Evolutionary conservation across 2,797 vertebrate genomes (phyloP).

Genomic region (Hydrolagus colliei): DNA sequence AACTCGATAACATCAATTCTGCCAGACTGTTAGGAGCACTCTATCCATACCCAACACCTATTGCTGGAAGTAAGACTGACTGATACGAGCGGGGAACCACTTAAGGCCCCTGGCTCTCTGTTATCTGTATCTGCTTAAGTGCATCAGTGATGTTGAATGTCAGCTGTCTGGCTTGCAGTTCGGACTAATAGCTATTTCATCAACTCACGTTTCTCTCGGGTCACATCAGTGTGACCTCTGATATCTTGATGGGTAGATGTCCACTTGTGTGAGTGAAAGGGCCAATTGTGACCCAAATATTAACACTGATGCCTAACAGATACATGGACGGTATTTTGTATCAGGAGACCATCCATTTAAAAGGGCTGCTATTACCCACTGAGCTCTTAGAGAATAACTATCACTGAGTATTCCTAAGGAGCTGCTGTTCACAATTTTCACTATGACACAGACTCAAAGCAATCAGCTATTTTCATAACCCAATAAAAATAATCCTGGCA

Average conservation of each 20-base stretch:
- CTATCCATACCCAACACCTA: not conserved
- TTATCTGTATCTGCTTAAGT: conserved; percentile 4
- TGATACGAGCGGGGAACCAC: not conserved
- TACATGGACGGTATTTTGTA: not conserved
- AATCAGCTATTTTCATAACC: too few species aligned
- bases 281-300: not conserved
- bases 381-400: too few species aligned
- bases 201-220: conserved; percentile 1
- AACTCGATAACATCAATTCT: not conserved
- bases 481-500: too few species aligned
- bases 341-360: conserved; percentile 1
- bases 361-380: not conserved
- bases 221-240: not conserved
- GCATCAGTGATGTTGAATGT: not conserved
- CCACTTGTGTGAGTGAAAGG: not conserved
- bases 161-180: not conserved
- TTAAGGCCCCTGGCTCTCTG: not conserved
- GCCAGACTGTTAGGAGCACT: not conserved
- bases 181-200: conserved; percentile 1
- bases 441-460: too few species aligned
- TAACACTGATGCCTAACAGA: not conserved
- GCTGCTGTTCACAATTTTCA: too few species aligned
- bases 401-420: too few species aligned
- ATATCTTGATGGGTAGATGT: not conserved
- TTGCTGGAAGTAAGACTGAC: not conserved